Base-by-base conservation (phyloP, 2,888 invertebrate species). In the Cerceris ruficornis region DNA sequence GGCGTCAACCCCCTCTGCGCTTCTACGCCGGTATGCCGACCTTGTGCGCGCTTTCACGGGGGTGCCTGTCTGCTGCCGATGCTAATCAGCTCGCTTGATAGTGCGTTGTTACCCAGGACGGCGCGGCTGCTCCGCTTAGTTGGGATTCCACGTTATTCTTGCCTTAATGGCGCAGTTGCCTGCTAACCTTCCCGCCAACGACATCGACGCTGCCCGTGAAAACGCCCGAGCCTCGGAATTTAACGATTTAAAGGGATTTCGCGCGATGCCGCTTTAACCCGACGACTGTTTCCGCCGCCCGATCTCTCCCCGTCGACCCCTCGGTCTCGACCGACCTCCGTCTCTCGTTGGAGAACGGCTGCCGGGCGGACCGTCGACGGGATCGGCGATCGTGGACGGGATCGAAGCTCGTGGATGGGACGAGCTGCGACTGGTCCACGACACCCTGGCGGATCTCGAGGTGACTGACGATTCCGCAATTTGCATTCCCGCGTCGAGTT, bases 1-100 rank as follows among this genome's bases (percentile, higher is more conserved):
- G 76, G 80, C 75, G 86, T 70, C 83, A 83, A 86, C 80, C 79
- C 85, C 80, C 78, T 83, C 82, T 81, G 81, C 66, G 66, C 64
- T 71, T 69, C 59, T 75, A 58, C 67, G 57, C 69, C 73, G 69
- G 78, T 83, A 85, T 79, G 81, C 69, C 85, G 85, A 85, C 85
- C 85, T 85, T 85, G 85, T 72, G 75, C 79, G 65, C 81, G 74
- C 69, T 85, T 85, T 80, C 80, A 70, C 79, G 57, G 72, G 72
- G 64, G n/a, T 60, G 82, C 15, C 60, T 74, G 80, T 54, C 70
- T 75, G 70, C 60, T 68, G 79, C 68, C 71, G 69, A 79, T 84
- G 83, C 79, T 83, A 82, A 84, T 84, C 82, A 84, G 75, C 67
- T 61, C 72, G 73, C 69, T 58, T 61, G 75, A 79, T 84, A 79